Base-by-base conservation (phyloP, 64 coral and sea anemone genomes). In the Montipora capricornis region DNA sequence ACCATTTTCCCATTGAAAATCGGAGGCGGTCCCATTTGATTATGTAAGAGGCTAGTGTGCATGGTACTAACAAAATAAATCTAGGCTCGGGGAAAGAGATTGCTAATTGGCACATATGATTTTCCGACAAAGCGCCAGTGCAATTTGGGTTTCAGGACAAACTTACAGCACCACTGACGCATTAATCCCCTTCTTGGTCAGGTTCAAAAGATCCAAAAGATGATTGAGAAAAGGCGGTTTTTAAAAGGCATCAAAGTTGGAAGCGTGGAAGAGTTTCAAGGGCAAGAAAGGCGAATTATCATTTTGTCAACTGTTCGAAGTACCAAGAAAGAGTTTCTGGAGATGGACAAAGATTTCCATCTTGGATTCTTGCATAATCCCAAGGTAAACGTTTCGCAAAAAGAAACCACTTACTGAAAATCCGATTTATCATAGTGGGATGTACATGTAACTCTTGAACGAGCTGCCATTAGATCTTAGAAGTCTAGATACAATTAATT, bases 161-260 rank as follows among this genome's bases (percentile, higher is more conserved):
- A 66, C 2, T 84, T 14, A 66, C 14, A 61, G 22, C 4, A 29
- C 4, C 12, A 49, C 0, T 73, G 9, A n/a, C 60, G 50, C 20
- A 20, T 68, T 12, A 55, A 55, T 17, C 7, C 3, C 47, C 49
- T 71, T 55, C 15, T 8, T 74, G 67, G n/a, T 58, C 19, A 98
- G 96, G 96, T 98, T 52, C 96, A 98, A 76, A 98, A 98, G 75
- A 98, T 98, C 20, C 96, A 94, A 12, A 91, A 92, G 79, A 94
- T 92, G 89, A 84, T 98, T 37, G 83, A 98, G 24, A 98, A 89
- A 59, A 94, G 74, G 76, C 16, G 89, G 7, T 94, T 94, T 67
- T 70, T 60, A 8, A 12, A 6, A 6, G 73, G 79, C 6, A 98
- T 98, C 22, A 98, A 98, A 77, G 96, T 98, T 73, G 96, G 96